Percentiles rank a stretch among this genome's conserved stretches.
These are phyloP conservation scores for Myopa tessellatipennis DNA, from an alignment of 2,888 invertebrate species.

Conservation along the genomic window DNA sequence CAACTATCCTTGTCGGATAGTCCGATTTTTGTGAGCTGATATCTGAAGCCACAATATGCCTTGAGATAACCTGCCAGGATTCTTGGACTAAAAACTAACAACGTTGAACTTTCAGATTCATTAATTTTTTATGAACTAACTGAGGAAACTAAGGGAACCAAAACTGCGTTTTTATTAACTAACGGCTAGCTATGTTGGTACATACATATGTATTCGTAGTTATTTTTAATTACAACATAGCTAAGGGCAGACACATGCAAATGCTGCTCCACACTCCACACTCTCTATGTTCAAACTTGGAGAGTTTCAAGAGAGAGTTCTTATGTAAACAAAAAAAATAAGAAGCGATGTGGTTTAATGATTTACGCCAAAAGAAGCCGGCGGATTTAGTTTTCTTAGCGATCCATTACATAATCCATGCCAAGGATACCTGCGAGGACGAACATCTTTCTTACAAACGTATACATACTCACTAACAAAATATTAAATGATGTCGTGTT, in stretches of 20 bases:
- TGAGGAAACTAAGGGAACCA: not conserved
- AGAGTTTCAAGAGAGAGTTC: not conserved
- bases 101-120: conserved; percentile 12
- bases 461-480: not conserved
- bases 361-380: not conserved
- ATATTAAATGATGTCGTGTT: conserved; percentile 17
- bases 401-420: conserved; percentile 2
- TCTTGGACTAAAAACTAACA: not conserved
- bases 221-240: not conserved
- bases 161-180: not conserved
- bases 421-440: conserved; percentile 25
- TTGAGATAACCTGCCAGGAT: too few species aligned
- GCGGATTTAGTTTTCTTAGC: too few species aligned
- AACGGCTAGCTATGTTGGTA: not conserved
- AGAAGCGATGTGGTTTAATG: not conserved
- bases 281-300: not conserved
- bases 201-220: not conserved
- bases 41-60: too few species aligned
- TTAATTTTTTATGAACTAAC: not conserved
- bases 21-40: too few species aligned
- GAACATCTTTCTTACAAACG: not conserved
- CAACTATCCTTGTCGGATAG: too few species aligned
- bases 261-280: not conserved
- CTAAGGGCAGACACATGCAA: not conserved
- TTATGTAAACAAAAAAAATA: not conserved